These are phyloP conservation scores for Sericinus montela DNA, from an alignment of 2,888 invertebrate genomes.

Conservation along the genomic window DNA sequence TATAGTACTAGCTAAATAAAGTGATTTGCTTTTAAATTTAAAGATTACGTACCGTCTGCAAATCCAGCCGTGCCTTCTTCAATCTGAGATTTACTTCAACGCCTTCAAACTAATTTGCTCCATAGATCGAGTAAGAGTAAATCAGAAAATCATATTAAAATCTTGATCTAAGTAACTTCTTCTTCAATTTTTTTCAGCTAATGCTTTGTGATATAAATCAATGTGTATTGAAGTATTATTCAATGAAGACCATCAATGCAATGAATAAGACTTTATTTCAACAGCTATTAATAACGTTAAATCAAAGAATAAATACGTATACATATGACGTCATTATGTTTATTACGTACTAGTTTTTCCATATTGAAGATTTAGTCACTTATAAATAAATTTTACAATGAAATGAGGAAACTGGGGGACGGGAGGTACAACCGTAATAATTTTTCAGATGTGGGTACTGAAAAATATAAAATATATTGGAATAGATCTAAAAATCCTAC, in stretches of 20 bases:
- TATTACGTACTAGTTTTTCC: constrained; percentile 7
- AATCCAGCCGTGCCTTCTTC: neutral
- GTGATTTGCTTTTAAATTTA: neutral
- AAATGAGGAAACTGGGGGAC: neutral
- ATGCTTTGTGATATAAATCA: no score
- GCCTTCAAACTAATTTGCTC: constrained; percentile 13
- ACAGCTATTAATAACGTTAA: neutral
- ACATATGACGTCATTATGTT: neutral
- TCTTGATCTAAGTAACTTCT: neutral
- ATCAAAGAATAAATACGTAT: neutral
- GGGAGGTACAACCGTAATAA: neutral
- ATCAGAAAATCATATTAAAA: constrained; percentile 12
- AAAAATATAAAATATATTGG: no score
- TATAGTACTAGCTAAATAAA: neutral
- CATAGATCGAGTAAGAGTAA: constrained; percentile 9
- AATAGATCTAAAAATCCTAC: no score
- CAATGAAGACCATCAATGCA: neutral
- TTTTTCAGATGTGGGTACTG: no score
- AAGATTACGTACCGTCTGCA: constrained; percentile 7
- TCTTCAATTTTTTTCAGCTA: neutral
- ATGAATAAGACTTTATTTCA: neutral
- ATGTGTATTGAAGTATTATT: neutral
- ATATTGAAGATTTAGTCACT: neutral
- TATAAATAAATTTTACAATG: neutral
- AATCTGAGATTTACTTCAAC: constrained; percentile 9